A percentile compares a stretch with the other conserved stretches of the same genome.
These are phyloP conservation scores for Lagothrix lagotricha DNA, from an alignment of 2,797 vertebrate genomes.

Conservation along the genomic window DNA sequence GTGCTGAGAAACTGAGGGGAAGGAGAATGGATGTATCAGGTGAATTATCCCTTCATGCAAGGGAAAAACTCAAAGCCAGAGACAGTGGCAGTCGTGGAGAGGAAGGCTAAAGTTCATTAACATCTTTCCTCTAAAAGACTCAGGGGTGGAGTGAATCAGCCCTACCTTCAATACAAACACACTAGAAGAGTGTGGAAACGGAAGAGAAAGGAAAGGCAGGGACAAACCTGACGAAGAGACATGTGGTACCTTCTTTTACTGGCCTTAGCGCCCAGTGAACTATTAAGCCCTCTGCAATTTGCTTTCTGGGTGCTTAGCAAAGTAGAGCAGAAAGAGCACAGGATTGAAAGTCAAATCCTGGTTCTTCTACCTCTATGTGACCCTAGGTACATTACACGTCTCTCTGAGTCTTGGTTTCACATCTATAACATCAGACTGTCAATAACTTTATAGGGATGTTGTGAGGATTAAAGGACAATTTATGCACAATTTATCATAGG, in stretches of 20 bases:
- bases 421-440: neutral
- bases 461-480: neutral
- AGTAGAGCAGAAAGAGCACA: neutral
- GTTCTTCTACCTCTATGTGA: neutral
- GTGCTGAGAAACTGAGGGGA: neutral
- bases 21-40: neutral
- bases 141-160: neutral
- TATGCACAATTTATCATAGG: neutral
- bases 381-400: neutral
- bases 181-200: neutral
- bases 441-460: neutral
- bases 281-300: neutral
- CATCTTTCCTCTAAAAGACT: neutral
- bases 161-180: neutral
- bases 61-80: neutral
- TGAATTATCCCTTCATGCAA: neutral
- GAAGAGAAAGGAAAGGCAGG: neutral
- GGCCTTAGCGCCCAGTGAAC: neutral
- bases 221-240: neutral
- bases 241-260: neutral
- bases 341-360: conserved; percentile 38
- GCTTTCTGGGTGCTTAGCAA: neutral
- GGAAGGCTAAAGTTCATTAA: neutral
- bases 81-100: neutral
- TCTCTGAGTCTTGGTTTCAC: conserved; percentile 44